Base-by-base conservation (phyloP, 2,888 invertebrate genomes). In the Neoascia interrupta region DNA sequence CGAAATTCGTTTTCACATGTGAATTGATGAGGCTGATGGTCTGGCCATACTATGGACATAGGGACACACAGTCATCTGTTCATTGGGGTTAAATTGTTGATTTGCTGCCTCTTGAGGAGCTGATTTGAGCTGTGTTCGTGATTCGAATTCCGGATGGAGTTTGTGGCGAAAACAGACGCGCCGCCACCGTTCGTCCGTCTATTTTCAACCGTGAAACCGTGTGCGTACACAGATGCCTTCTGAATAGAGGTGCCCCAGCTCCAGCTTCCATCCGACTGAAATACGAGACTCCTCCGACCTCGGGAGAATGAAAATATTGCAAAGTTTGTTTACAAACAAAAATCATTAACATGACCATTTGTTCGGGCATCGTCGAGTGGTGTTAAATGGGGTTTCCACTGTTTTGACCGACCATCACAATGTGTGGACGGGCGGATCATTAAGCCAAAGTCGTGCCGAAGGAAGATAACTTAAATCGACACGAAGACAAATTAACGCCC, bases 81-180 rank as follows among this genome's bases (percentile, higher is more conserved):
- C 43, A 64, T 64, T 66, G 76, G 72, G 64, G 70, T 79, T 79
- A 66, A 79, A 60, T 79, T 79, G 76, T 76, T 76, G 72, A 76
- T 76, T 72, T 70, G 63, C 31, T 69, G 69, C 66, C 66, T 37
- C 54, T 66, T 72, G 79, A 61, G 49, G 47, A 60, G 66, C 68
- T 39, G 15, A 72, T 49, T 49, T 72, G 23, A 11, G 28, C 37
- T 61, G 28, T 15, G 58, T 41, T 72, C n/a, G n/a, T 49, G 21
- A 73, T 58, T 73, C 51, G 21, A 72, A 37, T 60, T 28, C 26
- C 21, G 34, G 41, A 34, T 60, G 21, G 43, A 53, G 36, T 51
- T n/a, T n/a, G n/a, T n/a, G n/a, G n/a, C n/a, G n/a, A n/a, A n/a
- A n/a, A n/a, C n/a, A n/a, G n/a, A n/a, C n/a, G n/a, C n/a, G n/a